phyloP scores from a whole-genome alignment of 1,140 invertebrate species.

The Trinorchestia longiramus region DNA sequence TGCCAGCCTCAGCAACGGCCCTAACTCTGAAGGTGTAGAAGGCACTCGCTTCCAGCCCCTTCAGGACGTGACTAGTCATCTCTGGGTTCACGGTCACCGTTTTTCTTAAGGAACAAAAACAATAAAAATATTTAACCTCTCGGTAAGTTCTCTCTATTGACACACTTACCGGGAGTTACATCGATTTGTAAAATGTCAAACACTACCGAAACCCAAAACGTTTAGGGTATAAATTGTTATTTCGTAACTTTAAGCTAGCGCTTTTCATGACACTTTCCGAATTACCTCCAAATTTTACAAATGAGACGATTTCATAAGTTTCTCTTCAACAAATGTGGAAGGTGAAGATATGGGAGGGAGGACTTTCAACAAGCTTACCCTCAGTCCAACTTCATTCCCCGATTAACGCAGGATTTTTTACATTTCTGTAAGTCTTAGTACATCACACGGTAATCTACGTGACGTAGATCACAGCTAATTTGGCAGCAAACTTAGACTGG shows the following conservation, averaged over 20 bases:
- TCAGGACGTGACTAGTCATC: conserved; percentile 67
- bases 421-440: neutral
- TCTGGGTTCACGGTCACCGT: conserved; percentile 61
- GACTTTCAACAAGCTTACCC: neutral
- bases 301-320: too few species aligned
- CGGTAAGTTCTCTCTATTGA: neutral
- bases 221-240: neutral
- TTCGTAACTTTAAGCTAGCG: neutral
- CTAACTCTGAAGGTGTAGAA: conserved; percentile 76
- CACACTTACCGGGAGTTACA: neutral
- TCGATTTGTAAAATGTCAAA: neutral
- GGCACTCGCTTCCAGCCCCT: conserved; percentile 72
- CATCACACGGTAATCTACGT: neutral
- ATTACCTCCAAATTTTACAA: too few species aligned
- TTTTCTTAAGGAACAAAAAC: neutral
- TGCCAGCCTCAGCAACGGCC: conserved; percentile 75
- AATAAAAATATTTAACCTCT: neutral
- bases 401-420: neutral
- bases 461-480: too few species aligned
- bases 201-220: neutral
- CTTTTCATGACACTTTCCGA: neutral
- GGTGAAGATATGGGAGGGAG: neutral
- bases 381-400: neutral
- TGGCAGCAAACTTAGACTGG: too few species aligned
- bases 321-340: neutral